Conservation (phyloP, 2,888 invertebrate species). For the Azorinus chamasolen region DNA sequence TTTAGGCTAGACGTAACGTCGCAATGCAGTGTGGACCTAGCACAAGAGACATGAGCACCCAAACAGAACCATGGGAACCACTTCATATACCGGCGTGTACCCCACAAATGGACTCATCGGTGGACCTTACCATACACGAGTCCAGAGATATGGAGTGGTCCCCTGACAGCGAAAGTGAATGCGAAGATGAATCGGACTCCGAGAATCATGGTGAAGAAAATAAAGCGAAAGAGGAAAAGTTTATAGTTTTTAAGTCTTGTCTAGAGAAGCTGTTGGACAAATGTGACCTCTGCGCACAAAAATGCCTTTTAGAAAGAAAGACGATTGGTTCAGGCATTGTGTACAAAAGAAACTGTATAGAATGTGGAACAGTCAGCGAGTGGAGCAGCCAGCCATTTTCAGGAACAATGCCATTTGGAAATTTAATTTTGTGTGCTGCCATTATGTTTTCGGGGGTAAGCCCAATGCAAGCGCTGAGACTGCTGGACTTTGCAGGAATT, state of each 20-base stretch:
- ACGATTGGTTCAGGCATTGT: not conserved
- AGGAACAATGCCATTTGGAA: conserved; percentile 12
- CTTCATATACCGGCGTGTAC: no score
- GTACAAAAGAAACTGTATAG: not conserved
- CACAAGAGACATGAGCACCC: no score
- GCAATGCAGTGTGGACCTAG: no score
- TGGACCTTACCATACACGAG: no score
- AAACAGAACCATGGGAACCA: no score
- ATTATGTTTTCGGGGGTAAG: conserved; percentile 18
- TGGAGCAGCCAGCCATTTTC: conserved; percentile 18
- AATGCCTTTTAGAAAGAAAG: not conserved
- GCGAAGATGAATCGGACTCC: not conserved
- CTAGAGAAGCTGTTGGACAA: conserved; percentile 5
- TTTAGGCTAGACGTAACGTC: no score
- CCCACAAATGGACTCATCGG: no score
- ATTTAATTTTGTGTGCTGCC: conserved; percentile 11
- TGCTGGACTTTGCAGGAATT: conserved; percentile 4
- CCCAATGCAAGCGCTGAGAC: not conserved
- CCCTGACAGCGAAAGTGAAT: conserved; percentile 8
- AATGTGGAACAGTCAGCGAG: not conserved
- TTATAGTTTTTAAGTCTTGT: conserved; percentile 20
- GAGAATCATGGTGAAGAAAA: conserved; percentile 1
- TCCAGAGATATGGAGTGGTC: conserved; percentile 1
- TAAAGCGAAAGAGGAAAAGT: conserved; percentile 10
- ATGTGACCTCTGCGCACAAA: conserved; percentile 1